Evolutionary conservation across 2,797 vertebrate genomes (phyloP).

Genomic region (Anableps anableps): DNA sequence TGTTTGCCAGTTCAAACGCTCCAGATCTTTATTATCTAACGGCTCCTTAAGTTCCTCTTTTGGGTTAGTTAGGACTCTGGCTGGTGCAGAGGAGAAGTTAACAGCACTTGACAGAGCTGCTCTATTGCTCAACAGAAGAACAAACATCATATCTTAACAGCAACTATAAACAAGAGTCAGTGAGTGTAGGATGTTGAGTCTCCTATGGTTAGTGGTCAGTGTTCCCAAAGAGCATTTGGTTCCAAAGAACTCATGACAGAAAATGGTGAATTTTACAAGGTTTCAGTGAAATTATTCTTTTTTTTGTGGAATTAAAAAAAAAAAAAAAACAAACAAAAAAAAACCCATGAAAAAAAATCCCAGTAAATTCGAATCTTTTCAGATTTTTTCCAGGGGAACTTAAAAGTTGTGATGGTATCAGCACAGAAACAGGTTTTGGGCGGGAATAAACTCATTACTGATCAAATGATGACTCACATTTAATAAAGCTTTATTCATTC

Average conservation of each 20-base stretch:
- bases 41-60: slow-evolving; percentile 74
- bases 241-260: background rate
- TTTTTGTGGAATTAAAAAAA: background rate
- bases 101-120: slow-evolving; percentile 18
- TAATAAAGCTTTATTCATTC: background rate
- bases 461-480: background rate
- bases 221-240: background rate
- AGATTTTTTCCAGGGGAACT: background rate
- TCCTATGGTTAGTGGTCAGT: slow-evolving; percentile 3
- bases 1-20: slow-evolving; percentile 50
- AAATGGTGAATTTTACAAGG: background rate
- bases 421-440: slow-evolving; percentile 1
- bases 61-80: slow-evolving; percentile 13
- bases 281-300: background rate
- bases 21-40: slow-evolving; percentile 68
- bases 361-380: too few species aligned
- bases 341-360: too few species aligned
- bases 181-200: background rate
- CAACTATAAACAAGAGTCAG: background rate
- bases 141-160: slow-evolving; percentile 35
- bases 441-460: slow-evolving; percentile 24
- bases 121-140: slow-evolving; percentile 44
- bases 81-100: slow-evolving; percentile 13
- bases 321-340: too few species aligned
- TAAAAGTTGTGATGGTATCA: background rate